Conservation (phyloP, 1,140 invertebrate species). For the Philopotamus ludificatus region DNA sequence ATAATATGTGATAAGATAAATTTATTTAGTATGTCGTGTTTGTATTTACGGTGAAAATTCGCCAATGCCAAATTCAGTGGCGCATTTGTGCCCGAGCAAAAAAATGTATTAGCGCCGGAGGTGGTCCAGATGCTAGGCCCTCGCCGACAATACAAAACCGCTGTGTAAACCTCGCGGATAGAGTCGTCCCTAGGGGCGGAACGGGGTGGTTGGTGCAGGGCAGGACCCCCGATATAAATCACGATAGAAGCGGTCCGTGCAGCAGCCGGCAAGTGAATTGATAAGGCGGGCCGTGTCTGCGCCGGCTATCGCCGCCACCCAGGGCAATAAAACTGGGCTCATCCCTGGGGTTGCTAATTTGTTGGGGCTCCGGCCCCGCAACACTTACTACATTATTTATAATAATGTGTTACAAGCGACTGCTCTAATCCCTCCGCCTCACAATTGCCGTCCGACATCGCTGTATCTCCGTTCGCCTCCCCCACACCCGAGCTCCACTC, state of each 20-base stretch:
- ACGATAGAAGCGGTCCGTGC: slow-evolving; percentile 21
- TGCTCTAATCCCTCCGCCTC: not conserved
- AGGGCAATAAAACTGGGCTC: slow-evolving; percentile 57
- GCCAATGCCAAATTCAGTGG: no score
- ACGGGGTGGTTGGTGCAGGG: not conserved
- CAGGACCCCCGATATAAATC: slow-evolving; percentile 31
- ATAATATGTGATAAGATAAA: not conserved
- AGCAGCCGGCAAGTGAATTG: slow-evolving; percentile 34
- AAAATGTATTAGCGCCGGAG: no score
- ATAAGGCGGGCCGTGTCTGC: slow-evolving; percentile 45
- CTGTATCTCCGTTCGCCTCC: slow-evolving; percentile 9
- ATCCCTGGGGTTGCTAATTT: slow-evolving; percentile 43
- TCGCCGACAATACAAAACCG: slow-evolving; percentile 3
- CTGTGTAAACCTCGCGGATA: no score
- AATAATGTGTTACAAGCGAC: slow-evolving; percentile 23
- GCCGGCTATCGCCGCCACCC: slow-evolving; percentile 50
- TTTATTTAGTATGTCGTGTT: not conserved
- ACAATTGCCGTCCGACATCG: not conserved
- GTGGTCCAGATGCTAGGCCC: no score
- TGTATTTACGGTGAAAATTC: no score
- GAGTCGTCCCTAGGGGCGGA: no score
- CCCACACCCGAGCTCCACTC: slow-evolving; percentile 10
- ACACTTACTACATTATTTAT: slow-evolving; percentile 35
- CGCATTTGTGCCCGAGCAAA: no score
- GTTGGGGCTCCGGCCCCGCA: slow-evolving; percentile 29